Evolutionary conservation across 1,140 invertebrate genomes (phyloP).

Genomic region (Drosophila azteca): DNA sequence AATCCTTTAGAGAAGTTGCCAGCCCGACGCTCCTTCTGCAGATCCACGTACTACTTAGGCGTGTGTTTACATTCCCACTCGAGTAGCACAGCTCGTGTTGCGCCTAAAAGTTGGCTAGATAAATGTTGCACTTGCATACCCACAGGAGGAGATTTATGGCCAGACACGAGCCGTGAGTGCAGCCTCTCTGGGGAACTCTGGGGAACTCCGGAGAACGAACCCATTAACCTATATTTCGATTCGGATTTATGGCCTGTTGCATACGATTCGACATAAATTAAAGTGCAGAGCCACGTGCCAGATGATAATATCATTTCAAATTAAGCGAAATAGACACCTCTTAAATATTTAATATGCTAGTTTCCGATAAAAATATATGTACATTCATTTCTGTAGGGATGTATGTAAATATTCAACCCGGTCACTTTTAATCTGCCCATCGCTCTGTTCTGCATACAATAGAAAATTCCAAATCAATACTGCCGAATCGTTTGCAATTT

Average conservation of each 20-base stretch:
- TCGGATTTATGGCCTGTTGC: conserved; percentile 31
- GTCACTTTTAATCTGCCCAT: conserved; percentile 24
- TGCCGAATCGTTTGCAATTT: conserved; percentile 25
- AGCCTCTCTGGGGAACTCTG: neutral
- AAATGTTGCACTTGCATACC: conserved; percentile 50
- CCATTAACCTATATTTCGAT: conserved; percentile 52
- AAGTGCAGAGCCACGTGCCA: neutral
- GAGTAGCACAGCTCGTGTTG: conserved; percentile 3
- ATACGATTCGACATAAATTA: conserved; percentile 27
- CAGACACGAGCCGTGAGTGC: conserved; percentile 3
- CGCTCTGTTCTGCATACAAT: conserved; percentile 9
- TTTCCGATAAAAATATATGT: conserved; percentile 10
- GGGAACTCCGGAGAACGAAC: conserved; percentile 11
- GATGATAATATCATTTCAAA: neutral
- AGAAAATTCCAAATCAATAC: conserved; percentile 12
- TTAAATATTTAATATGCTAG: conserved; percentile 31
- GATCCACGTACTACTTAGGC: conserved; percentile 6
- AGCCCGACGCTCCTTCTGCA: neutral
- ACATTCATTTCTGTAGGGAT: neutral
- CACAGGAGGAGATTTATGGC: conserved; percentile 35
- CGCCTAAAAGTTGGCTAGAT: conserved; percentile 47
- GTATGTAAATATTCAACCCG: conserved; percentile 11
- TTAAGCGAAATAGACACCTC: neutral
- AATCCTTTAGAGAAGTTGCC: conserved; percentile 69
- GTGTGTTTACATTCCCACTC: conserved; percentile 32